Conservation (phyloP, 2,888 invertebrate species). For the Blomia tropicalis region DNA sequence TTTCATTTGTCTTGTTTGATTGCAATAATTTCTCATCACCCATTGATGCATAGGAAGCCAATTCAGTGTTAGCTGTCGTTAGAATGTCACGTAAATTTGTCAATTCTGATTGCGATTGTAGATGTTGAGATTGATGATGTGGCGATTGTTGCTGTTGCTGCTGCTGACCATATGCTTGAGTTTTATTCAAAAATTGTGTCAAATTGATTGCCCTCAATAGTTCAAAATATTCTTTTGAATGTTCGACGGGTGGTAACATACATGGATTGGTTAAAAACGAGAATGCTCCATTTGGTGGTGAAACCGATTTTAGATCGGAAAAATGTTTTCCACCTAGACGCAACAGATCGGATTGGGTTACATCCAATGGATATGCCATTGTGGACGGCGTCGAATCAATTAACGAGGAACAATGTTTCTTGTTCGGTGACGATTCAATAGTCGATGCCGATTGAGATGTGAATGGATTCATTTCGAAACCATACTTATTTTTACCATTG, state of each 20-base stretch:
- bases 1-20: neutral
- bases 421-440: neutral
- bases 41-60: neutral
- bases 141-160: constrained; percentile 7
- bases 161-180: neutral
- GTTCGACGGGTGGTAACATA: too few relatives aligned
- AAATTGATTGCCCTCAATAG: neutral
- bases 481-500: neutral
- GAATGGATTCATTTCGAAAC: neutral
- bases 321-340: neutral
- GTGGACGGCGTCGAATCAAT: neutral
- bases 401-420: neutral
- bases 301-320: neutral
- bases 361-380: neutral
- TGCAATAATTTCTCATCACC: too few relatives aligned
- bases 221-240: neutral
- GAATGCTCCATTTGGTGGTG: neutral
- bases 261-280: neutral
- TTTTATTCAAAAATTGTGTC: neutral
- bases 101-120: neutral
- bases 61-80: neutral
- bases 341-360: neutral
- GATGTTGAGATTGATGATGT: constrained; percentile 28
- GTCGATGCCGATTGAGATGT: neutral
- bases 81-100: neutral